Evolutionary conservation across 1,140 invertebrate species (phyloP).

Genomic region (Anastrepha obliqua): DNA sequence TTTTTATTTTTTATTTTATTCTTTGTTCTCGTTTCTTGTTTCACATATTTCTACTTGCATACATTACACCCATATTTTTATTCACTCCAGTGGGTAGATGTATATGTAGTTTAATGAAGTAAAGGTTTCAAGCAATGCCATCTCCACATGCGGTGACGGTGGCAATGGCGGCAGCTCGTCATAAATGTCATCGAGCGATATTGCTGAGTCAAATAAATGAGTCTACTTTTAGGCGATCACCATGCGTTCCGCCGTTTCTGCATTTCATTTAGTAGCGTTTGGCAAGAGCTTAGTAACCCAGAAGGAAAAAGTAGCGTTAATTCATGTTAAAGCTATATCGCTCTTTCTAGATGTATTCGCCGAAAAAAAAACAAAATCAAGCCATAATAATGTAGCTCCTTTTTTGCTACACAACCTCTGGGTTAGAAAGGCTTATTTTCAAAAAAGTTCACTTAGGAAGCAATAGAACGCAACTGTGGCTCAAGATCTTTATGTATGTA

Average conservation of each 20-base stretch:
- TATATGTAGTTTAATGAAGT: background rate
- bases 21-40: background rate
- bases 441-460: no score
- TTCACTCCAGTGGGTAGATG: background rate
- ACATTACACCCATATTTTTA: background rate
- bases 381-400: no score
- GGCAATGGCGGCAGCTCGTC: slow-evolving; percentile 57
- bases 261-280: background rate
- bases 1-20: background rate
- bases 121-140: background rate
- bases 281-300: background rate
- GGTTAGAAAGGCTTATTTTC: no score
- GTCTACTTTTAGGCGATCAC: slow-evolving; percentile 66
- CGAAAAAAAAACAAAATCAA: no score
- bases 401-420: no score
- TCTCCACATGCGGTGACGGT: background rate
- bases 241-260: background rate
- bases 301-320: no score
- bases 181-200: slow-evolving; percentile 69
- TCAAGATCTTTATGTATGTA: no score
- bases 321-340: no score
- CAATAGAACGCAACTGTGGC: no score
- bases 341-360: no score
- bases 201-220: slow-evolving; percentile 73
- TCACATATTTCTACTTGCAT: background rate